Evolutionary conservation across 2,888 invertebrate species (phyloP), one percentile per base, ranked within the genome.

Genomic region (Chaitophorus viminalis): DNA sequence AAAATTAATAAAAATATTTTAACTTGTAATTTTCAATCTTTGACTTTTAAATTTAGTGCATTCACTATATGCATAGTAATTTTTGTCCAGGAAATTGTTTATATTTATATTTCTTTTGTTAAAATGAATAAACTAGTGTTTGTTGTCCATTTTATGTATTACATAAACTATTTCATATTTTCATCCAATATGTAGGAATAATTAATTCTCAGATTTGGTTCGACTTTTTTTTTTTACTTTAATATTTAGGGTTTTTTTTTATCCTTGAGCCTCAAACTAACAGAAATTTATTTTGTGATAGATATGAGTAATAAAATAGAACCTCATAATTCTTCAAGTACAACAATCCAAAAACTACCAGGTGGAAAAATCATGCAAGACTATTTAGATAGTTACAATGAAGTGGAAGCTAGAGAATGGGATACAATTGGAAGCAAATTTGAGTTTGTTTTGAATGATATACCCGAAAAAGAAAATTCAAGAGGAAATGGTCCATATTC

Each of bases 401-500:
- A 87, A 87, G 87, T 87, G 8, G 81, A 87, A 81, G 87, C 70
- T 46, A 79, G 79, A 87, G 86, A 93, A 88, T 93, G 93, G 92
- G 93, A 94, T 89, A 91, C 92, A 52, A 90, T 94, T 14, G 92
- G 93, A 31, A 91, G 92, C 39, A 94, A 94, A 90, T 93, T 93
- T 90, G 95, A 95, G 90, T 92, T 95, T 52, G 93, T 95, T 79
- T 91, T 94, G 89, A 93, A 94, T 90, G 95, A 95, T 91, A 92
- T 94, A 90, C 95, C 95, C 14, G 92, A 93, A 89, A 91, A 92
- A 89, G 92, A 93, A n/a, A 93, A 93, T 88, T 79, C 82, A 39
- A 39, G 83, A 85, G 90, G 90, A n/a, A 89, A 89, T 9, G 93
- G 93, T 21, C 92, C 92, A 68, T 94, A 92, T 90, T 92, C 92